phyloP scores from a whole-genome alignment of 2,888 invertebrate species.

The Molanna angustata region DNA sequence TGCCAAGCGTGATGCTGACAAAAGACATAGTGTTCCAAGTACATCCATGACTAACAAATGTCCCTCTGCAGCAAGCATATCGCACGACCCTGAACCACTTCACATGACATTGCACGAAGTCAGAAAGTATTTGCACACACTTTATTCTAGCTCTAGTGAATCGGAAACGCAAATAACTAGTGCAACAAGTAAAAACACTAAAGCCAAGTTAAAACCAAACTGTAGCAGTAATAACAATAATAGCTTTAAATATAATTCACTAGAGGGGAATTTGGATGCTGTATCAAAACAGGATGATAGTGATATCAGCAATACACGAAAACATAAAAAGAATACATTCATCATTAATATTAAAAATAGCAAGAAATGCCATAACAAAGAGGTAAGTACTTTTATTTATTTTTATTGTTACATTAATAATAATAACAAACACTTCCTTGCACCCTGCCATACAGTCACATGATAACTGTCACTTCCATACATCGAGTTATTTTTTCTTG shows the following conservation, averaged over 20 bases:
- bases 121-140: slow-evolving; percentile 75
- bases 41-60: slow-evolving; percentile 58
- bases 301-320: slow-evolving; percentile 47
- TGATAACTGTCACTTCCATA: too few relatives aligned
- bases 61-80: slow-evolving; percentile 51
- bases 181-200: slow-evolving; percentile 10
- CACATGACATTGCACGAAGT: slow-evolving; percentile 85
- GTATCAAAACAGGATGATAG: slow-evolving; percentile 49
- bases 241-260: slow-evolving; percentile 41
- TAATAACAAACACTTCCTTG: too few relatives aligned
- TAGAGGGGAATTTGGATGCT: slow-evolving; percentile 40
- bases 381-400: slow-evolving; percentile 13
- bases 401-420: too few relatives aligned
- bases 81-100: slow-evolving; percentile 58
- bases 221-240: slow-evolving; percentile 43
- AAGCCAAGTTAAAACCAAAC: slow-evolving; percentile 26
- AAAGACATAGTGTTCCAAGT: slow-evolving; percentile 68
- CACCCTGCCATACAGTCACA: too few relatives aligned
- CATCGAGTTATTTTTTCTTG: too few relatives aligned
- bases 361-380: slow-evolving; percentile 43
- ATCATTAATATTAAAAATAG: slow-evolving; percentile 62
- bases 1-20: slow-evolving; percentile 43
- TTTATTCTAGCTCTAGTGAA: slow-evolving; percentile 75
- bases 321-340: slow-evolving; percentile 55
- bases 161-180: slow-evolving; percentile 47